A percentile compares a stretch with the other conserved stretches of the same genome.
Evolutionary conservation across 2,888 invertebrate genomes (phyloP).

Genomic region (Leistus spinibarbis): DNA sequence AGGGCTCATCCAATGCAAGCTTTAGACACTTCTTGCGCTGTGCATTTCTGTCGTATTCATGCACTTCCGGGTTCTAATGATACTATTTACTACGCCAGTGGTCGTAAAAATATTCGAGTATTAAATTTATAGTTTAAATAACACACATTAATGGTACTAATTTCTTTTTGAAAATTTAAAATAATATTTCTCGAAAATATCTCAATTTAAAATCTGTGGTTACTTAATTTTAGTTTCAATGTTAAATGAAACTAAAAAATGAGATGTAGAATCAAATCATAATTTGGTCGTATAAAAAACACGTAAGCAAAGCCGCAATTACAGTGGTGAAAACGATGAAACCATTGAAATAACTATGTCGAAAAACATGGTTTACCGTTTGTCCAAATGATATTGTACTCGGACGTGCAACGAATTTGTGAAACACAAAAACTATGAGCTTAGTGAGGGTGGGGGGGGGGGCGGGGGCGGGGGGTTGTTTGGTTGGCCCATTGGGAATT

Average conservation of each 20-base stretch:
- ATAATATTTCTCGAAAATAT: too few relatives aligned
- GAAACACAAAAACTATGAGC: neutral
- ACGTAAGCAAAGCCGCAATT: neutral
- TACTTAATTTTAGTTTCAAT: too few relatives aligned
- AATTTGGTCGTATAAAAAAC: neutral
- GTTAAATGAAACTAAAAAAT: too few relatives aligned
- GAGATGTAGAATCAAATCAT: neutral
- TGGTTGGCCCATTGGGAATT: neutral
- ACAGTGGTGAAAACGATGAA: too few relatives aligned
- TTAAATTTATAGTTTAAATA: too few relatives aligned
- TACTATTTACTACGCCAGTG: neutral
- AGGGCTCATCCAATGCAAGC: neutral
- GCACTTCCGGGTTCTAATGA: neutral
- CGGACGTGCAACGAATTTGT: neutral
- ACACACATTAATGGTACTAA: too few relatives aligned
- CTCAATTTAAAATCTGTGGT: too few relatives aligned
- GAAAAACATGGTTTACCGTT: neutral
- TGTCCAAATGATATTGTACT: neutral
- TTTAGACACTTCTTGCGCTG: neutral
- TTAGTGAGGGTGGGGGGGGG: neutral
- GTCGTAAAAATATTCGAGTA: neutral
- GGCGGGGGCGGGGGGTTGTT: too few relatives aligned
- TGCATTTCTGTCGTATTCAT: neutral
- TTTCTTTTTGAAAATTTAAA: too few relatives aligned
- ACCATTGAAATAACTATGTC: too few relatives aligned